Base-by-base conservation (phyloP, 2,797 vertebrate genomes). In the Luscinia megarhynchos region DNA sequence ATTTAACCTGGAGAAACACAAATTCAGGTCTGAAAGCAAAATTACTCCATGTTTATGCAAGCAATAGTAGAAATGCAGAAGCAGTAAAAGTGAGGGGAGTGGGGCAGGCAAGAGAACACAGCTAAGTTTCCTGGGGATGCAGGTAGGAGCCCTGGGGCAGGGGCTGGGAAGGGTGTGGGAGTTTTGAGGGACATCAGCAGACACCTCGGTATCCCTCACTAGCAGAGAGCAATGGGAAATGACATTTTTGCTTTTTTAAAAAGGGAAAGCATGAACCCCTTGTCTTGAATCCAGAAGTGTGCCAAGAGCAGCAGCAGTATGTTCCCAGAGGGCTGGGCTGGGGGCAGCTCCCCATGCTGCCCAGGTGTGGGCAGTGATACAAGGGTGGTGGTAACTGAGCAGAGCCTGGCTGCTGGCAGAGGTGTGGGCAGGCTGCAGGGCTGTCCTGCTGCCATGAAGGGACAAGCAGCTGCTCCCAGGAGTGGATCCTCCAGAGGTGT, bases 341-440 rank as follows among this genome's bases (percentile, higher is more conserved):
- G 8, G 23, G 15, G 7, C 27, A 30, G 26, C 34, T 34, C 20
- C 11, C 34, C 34, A 15, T 20, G 40, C 59, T 53, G 27, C 45
- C 30, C 59, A 20, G 30, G 15, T 41, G 15, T 64, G 59, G 30
- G 34, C 11, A 32, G 20, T 54, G 54, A 15, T 1, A 9, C 19
- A 55, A 66, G 19, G 24, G 8, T 3, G 32, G 23, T 34, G n/a
- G 30, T 40, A 46, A 38, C 21, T 5, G 8, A 4, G 29, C 19
- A 18, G 5, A 5, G 11, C 3, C 40, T 7, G 2, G 4, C 9
- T 51, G 14, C 2, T 8, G 8, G 32, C 10, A 17, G 40, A 20
- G 30, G 7, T 6, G 18, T 5, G 22, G 11, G 19, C 0, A 1
- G 43, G 26, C 2, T 50, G 32, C 0, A 2, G 40, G 24, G 20